These are phyloP conservation scores for Sapajus apella DNA, from an alignment of 2,113 vertebrate genomes.

Conservation along the genomic window DNA sequence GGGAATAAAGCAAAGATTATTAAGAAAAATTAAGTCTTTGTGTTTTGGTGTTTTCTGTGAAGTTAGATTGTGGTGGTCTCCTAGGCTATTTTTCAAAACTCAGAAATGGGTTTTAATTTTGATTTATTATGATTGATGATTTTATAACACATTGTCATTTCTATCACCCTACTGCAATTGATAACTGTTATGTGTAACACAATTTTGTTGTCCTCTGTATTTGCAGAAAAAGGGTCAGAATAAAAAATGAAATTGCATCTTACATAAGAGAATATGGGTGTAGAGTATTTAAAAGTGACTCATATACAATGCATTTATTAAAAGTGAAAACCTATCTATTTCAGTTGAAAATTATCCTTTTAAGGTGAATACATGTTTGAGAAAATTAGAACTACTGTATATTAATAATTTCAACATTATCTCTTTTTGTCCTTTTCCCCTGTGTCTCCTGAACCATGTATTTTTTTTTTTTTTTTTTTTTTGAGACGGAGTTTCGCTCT, in stretches of 20 bases:
- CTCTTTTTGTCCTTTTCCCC: not conserved
- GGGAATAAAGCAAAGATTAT: not conserved
- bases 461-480: not conserved
- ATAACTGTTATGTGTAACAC: not conserved
- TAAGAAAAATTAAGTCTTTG: not conserved
- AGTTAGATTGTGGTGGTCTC: constrained; percentile 1
- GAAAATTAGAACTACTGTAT: not conserved
- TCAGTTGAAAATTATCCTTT: not conserved
- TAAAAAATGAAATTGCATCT: not conserved
- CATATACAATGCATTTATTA: not conserved
- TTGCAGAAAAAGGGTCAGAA: not conserved
- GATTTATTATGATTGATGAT: constrained; percentile 45
- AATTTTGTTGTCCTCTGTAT: not conserved
- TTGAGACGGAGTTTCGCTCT: too few relatives aligned
- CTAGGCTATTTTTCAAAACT: not conserved
- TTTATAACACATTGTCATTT: not conserved
- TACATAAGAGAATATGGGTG: not conserved
- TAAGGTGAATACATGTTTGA: not conserved
- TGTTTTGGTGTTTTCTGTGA: constrained; percentile 27
- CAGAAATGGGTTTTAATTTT: not conserved
- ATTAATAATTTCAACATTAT: not conserved
- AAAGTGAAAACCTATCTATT: not conserved
- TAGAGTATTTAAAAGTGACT: not conserved
- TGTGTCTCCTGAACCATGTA: not conserved
- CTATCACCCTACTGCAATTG: not conserved